These are phyloP conservation scores for Poecilobothrus nobilitatus DNA, from an alignment of 2,888 invertebrate species.

Conservation along the genomic window DNA sequence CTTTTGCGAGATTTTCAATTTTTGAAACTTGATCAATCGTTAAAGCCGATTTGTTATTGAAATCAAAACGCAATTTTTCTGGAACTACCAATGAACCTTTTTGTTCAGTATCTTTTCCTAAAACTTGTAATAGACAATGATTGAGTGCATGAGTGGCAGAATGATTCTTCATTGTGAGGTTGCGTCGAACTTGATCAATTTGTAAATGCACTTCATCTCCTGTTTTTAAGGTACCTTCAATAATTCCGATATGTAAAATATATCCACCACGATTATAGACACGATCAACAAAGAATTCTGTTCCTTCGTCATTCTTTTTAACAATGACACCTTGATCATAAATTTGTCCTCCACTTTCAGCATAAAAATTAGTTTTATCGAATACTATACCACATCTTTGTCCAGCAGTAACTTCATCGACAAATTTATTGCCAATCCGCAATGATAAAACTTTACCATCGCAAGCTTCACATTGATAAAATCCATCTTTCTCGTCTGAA, in stretches of 20 bases:
- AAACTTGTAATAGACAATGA: constrained; percentile 81
- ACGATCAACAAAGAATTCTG: constrained; percentile 85
- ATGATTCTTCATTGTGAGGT: constrained; percentile 97
- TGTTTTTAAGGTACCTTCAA: constrained; percentile 73
- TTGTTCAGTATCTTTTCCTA: constrained; percentile 89
- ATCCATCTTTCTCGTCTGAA: constrained; percentile 55
- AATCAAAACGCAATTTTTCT: constrained; percentile 94
- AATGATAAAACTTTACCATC: constrained; percentile 73
- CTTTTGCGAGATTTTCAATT: constrained; percentile 70
- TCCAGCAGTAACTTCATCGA: constrained; percentile 69
- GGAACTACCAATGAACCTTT: constrained; percentile 96
- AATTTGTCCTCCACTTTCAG: constrained; percentile 98
- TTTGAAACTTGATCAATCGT: constrained; percentile 77
- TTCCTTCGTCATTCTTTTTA: constrained; percentile 71
- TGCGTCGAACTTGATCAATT: constrained; percentile 75
- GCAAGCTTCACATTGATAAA: constrained; percentile 68
- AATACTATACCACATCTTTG: constrained; percentile 87
- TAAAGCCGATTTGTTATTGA: constrained; percentile 90
- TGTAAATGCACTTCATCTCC: constrained; percentile 77
- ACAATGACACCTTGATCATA: constrained; percentile 90
- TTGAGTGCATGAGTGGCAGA: constrained; percentile 96
- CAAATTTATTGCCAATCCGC: constrained; percentile 72
- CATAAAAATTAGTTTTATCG: constrained; percentile 91
- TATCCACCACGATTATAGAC: constrained; percentile 95
- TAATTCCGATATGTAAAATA: constrained; percentile 82